Base-by-base conservation (phyloP, 53 echinoderm and acorn worm genomes). In the Temnopleurus reevesii region DNA sequence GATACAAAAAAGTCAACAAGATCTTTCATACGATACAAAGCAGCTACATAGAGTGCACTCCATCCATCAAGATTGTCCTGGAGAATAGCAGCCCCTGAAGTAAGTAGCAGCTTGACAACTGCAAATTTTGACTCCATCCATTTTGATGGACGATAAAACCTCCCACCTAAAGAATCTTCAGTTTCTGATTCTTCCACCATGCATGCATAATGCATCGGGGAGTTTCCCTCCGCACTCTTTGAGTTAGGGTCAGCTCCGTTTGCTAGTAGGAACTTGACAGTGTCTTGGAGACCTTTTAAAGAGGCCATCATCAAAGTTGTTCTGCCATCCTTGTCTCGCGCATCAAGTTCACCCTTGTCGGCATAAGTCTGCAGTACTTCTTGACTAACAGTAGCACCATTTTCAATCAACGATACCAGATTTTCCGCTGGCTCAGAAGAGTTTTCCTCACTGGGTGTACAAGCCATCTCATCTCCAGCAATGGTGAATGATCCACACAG, bases 171-270 rank as follows among this genome's bases (percentile, higher is more conserved):
- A n/a, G n/a, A n/a, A 8, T 51, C 53, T 15, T 51, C 9, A n/a
- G n/a, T n/a, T n/a, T n/a, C n/a, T n/a, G n/a, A n/a, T n/a, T n/a
- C n/a, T n/a, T n/a, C n/a, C n/a, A 15, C 53, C 53, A 51, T 51
- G 53, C 53, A 51, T 8, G 76, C 76, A 44, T 15, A 76, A 21
- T 76, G 76, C 76, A 76, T 2, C 3, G 76, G 9, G 15, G 53
- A 10, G 15, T 76, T 44, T 2, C 44, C 76, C 0, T 44, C 36
- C 23, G 5, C 19, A 23, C 43, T 41, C 9, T 19, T 19, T 36
- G 44, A 41, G 44, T 76, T 76, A 0, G 76, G 76, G 44, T 76
- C n/a, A 8, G 76, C 76, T 26, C 79, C 79, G 17, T 79, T 79
- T 28, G 26, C 49, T 49, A 80, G 43, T 15, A 80, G 25, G 8